Evolutionary conservation across 1,140 invertebrate genomes (phyloP).

Genomic region (Drosophila biarmipes): DNA sequence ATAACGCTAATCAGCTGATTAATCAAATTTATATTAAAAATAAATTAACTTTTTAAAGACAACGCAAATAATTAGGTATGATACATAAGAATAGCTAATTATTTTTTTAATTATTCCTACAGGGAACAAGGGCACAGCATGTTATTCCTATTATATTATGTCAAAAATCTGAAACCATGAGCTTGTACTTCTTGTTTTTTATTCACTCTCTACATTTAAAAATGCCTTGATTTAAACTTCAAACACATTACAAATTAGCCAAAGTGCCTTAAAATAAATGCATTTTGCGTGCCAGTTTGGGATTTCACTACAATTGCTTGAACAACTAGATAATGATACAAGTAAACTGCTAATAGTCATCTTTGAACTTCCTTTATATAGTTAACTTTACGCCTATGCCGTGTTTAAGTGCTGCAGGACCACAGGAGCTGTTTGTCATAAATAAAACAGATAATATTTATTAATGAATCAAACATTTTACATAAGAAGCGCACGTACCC

Average conservation of each 20-base stretch:
- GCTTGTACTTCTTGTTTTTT: not conserved
- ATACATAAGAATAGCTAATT: too few species aligned
- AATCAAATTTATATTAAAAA: too few species aligned
- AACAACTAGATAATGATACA: constrained; percentile 14
- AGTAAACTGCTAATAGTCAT: not conserved
- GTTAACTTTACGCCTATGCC: constrained; percentile 31
- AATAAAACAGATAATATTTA: not conserved
- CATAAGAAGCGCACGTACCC: constrained; percentile 59
- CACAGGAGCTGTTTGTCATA: constrained; percentile 44
- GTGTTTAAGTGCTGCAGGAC: constrained; percentile 63
- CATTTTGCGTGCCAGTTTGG: constrained; percentile 33
- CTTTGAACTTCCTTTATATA: constrained; percentile 4
- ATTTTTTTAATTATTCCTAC: too few species aligned
- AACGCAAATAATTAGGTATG: too few species aligned
- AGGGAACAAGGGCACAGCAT: too few species aligned
- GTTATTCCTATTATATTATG: not conserved
- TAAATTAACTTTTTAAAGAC: too few species aligned
- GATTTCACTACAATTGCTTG: constrained; percentile 10
- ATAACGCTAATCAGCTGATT: too few species aligned
- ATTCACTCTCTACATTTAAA: constrained; percentile 15
- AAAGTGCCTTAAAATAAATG: constrained; percentile 59
- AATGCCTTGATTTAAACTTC: constrained; percentile 8
- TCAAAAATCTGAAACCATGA: not conserved
- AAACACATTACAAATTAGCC: constrained; percentile 6
- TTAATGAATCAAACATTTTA: constrained; percentile 41